phyloP scores from a whole-genome alignment of 2,797 vertebrate genomes.

The Merluccius polli region DNA sequence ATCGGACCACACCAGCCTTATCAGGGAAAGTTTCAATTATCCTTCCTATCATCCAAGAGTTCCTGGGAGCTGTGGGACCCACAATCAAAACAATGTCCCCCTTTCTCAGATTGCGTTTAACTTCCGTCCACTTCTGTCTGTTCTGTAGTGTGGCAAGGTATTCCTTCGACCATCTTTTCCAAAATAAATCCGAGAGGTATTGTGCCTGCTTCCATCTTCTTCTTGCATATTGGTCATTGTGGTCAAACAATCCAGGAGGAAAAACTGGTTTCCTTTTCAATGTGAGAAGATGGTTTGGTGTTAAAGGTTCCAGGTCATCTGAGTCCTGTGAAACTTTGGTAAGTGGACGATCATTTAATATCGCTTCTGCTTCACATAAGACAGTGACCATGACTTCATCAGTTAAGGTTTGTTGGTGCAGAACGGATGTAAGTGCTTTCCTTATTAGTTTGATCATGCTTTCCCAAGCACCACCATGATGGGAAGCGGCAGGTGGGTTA shows the following conservation, averaged over 20 bases:
- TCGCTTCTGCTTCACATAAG: too few relatives aligned
- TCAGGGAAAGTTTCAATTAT: neutral
- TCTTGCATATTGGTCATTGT: neutral
- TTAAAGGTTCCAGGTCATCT: neutral
- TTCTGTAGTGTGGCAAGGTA: neutral
- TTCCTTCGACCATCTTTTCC: neutral
- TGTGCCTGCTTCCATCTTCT: neutral
- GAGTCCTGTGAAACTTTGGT: neutral
- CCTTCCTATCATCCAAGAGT: neutral
- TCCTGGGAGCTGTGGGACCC: neutral
- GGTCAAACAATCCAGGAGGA: neutral
- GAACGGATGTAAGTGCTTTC: too few relatives aligned
- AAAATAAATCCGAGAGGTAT: neutral
- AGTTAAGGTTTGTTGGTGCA: too few relatives aligned
- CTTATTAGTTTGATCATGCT: too few relatives aligned
- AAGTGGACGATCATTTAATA: neutral
- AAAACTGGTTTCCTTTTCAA: neutral
- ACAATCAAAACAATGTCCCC: neutral
- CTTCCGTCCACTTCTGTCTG: neutral
- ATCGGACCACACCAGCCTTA: neutral
- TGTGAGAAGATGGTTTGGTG: neutral
- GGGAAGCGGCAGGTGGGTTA: slow-evolving; percentile 4
- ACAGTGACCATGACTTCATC: too few relatives aligned
- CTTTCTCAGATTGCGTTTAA: neutral
- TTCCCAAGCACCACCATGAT: neutral